Evolutionary conservation across 2,888 invertebrate species (phyloP).

Genomic region (Dermolepida albohirtum): DNA sequence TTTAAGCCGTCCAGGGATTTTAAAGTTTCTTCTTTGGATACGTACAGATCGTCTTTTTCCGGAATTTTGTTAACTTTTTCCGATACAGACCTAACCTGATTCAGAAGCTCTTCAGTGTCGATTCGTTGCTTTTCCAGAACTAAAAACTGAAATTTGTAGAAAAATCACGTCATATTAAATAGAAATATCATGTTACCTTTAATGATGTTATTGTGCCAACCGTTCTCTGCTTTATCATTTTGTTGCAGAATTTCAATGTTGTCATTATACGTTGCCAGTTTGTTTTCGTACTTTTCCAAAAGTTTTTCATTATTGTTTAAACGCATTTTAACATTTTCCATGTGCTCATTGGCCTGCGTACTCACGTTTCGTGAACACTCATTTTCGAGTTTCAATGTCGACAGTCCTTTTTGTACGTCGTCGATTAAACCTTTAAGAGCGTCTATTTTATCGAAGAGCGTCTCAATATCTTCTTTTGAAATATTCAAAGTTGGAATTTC

Average conservation of each 20-base stretch:
- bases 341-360: constrained; percentile 60
- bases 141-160: not conserved
- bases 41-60: not conserved
- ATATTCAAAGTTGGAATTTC: not conserved
- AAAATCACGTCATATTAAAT: not conserved
- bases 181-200: constrained; percentile 52
- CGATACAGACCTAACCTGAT: not conserved
- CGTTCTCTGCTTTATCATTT: constrained; percentile 47
- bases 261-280: constrained; percentile 66
- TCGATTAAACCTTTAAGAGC: not conserved
- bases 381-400: constrained; percentile 44
- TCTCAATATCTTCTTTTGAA: not conserved
- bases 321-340: constrained; percentile 63
- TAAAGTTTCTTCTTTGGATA: too few species aligned
- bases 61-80: constrained; percentile 1
- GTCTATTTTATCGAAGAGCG: not conserved
- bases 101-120: not conserved
- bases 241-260: constrained; percentile 13
- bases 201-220: constrained; percentile 59
- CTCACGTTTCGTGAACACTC: constrained; percentile 49
- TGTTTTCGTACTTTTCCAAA: constrained; percentile 70
- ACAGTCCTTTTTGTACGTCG: not conserved
- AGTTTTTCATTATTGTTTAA: constrained; percentile 68
- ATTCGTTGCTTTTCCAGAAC: constrained; percentile 16
- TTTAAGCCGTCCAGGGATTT: too few species aligned